Base-by-base conservation (phyloP, 1,140 invertebrate genomes). In the Orius laevigatus region DNA sequence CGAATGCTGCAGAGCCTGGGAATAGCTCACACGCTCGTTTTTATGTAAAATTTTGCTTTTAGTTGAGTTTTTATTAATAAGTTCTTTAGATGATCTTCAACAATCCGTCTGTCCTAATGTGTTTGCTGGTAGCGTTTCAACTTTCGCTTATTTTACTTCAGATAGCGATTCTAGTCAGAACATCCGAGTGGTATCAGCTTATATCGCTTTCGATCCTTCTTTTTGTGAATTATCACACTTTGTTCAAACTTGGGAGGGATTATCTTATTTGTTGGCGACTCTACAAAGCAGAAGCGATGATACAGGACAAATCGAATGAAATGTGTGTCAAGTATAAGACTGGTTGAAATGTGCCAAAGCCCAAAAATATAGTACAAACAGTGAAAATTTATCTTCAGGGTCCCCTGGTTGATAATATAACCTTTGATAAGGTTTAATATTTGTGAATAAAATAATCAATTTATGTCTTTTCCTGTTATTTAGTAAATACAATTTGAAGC, bases 121-220 rank as follows among this genome's bases (percentile, higher is more conserved):
- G 78, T 56, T 67, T 76, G 16, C 60, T 93, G 25, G 68, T 92
- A 6, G 70, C 74, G 2, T 60, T 90, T 1, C 84, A 90, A 56
- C 62, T 80, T 5, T 63, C 74, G 1, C 63, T 93, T 15, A 72
- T 95, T 11, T 62, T 78, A 1, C 66, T 81, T 14, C 83, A 94
- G 66, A 67, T 95, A 36, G 69, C 81, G 42, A 69, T 88, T 16
- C 60, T 96, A 1, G 69, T 86, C 53, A 72, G 80, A 39, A 77
- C 79, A 2, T 74, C 75, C 6, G 81, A 90, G 56, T 98, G 92
- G 92, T 86, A 93, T 64, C 82, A 92, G 61, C 75, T 93, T 25
- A 59, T 95, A 8, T 87, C 89, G 12, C 71, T 92, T 51, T 75
- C 83, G 10, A 68, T 92, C 31, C 67, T 95, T 18, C 71, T 93